A percentile compares a stretch with the other conserved stretches of the same genome.
Evolutionary conservation across 2,113 vertebrate species (phyloP).

Genomic region (Willisornis vidua): DNA sequence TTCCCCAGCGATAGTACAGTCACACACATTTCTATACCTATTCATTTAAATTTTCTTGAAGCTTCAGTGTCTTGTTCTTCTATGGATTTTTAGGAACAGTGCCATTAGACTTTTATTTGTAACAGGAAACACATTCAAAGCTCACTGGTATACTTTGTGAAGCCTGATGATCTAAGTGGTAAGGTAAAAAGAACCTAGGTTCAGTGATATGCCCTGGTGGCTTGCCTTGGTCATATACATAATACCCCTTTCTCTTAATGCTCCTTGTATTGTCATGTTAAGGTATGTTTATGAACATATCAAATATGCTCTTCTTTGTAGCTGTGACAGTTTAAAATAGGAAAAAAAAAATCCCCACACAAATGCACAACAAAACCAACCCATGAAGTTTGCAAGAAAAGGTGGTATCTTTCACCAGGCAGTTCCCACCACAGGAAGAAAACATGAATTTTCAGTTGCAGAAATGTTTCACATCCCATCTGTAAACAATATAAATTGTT

Average conservation of each 20-base stretch:
- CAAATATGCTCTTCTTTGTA: not conserved
- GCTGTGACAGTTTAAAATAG: not conserved
- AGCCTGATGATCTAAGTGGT: not conserved
- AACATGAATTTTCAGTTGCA: not conserved
- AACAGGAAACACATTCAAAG: not conserved
- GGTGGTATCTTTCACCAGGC: not conserved
- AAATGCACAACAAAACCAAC: not conserved
- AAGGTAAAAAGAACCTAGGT: not conserved
- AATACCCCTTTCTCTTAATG: not conserved
- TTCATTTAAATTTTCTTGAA: not conserved
- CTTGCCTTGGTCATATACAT: not conserved
- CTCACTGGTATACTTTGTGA: not conserved
- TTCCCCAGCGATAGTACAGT: not conserved
- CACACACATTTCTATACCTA: not conserved
- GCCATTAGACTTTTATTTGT: not conserved
- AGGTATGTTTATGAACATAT: not conserved
- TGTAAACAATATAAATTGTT: not conserved
- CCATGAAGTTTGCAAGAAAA: not conserved
- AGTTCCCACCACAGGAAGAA: not conserved
- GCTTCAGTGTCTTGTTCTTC: not conserved
- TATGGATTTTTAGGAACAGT: not conserved
- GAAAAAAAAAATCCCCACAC: not conserved
- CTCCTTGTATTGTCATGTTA: not conserved
- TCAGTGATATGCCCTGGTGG: not conserved
- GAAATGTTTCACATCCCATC: not conserved